Evolutionary conservation across 53 echinoderm and acorn worm genomes (phyloP).

Genomic region (Arbacia lixula): DNA sequence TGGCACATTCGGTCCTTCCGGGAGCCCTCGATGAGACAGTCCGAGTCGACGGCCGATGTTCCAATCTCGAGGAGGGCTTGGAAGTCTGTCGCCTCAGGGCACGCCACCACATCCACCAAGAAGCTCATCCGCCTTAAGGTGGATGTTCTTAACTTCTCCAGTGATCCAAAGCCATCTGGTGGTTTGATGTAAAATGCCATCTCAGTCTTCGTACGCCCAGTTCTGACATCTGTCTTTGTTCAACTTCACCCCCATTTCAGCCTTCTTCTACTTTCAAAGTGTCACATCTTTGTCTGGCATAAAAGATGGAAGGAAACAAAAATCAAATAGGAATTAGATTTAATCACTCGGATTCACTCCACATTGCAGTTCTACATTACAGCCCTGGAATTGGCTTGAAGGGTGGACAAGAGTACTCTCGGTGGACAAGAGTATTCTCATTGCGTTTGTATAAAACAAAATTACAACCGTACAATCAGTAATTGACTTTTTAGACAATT

Average conservation of each 20-base stretch:
- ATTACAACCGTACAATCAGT: too few relatives aligned
- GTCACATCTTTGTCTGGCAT: too few relatives aligned
- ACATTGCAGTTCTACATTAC: too few relatives aligned
- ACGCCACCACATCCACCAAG: conserved; percentile 63
- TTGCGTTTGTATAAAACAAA: too few relatives aligned
- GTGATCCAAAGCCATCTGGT: conserved; percentile 64
- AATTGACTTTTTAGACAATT: too few relatives aligned
- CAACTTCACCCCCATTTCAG: background rate
- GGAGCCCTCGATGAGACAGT: conserved; percentile 93
- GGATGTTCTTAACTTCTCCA: conserved; percentile 59
- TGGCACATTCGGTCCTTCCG: conserved; percentile 81
- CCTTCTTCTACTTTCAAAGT: too few relatives aligned
- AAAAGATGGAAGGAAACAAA: too few relatives aligned
- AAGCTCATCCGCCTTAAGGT: conserved; percentile 71
- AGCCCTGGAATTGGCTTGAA: too few relatives aligned
- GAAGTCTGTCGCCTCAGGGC: conserved; percentile 66
- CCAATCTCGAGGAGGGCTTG: conserved; percentile 58
- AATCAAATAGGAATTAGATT: too few relatives aligned
- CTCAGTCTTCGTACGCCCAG: background rate
- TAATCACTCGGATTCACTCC: too few relatives aligned
- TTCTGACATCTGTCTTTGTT: background rate
- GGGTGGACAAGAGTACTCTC: too few relatives aligned
- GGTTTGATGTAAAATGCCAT: conserved; percentile 99
- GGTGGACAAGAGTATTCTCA: too few relatives aligned
- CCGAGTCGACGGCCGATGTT: conserved; percentile 75